A percentile compares a stretch with the other conserved stretches of the same genome.
phyloP scores from a whole-genome alignment of 2,113 vertebrate genomes.

The Ceyx margarethae region DNA sequence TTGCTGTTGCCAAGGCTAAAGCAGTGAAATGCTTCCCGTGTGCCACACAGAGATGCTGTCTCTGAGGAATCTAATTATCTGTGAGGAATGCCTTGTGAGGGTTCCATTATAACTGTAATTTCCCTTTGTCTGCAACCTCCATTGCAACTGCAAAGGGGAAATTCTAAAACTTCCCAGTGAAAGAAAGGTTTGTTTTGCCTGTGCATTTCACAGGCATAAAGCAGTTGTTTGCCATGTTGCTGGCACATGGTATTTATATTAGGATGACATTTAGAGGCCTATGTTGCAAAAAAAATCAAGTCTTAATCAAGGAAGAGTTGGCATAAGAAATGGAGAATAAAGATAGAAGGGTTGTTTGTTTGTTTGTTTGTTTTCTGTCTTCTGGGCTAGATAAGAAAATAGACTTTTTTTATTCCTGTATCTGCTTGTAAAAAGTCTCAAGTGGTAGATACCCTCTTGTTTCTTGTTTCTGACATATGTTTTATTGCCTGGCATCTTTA shows the following conservation, averaged over 20 bases:
- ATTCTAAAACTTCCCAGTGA: neutral
- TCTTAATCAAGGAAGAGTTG: neutral
- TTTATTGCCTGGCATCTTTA: neutral
- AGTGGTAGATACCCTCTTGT: neutral
- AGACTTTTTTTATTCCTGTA: neutral
- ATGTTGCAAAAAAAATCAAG: neutral
- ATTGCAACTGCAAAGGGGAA: neutral
- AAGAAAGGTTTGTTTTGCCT: neutral
- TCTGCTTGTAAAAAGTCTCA: neutral
- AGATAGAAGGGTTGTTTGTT: too few species aligned
- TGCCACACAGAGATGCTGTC: fast-evolving
- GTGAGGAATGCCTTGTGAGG: neutral
- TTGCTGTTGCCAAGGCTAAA: neutral
- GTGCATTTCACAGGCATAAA: neutral
- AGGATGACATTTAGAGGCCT: neutral
- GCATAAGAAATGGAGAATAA: neutral
- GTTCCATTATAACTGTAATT: neutral
- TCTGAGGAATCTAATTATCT: neutral
- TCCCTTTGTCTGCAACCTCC: neutral
- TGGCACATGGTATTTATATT: neutral
- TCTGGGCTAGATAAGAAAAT: neutral
- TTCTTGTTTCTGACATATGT: neutral
- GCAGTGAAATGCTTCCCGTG: neutral
- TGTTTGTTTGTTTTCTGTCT: neutral
- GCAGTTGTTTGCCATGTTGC: neutral